These are phyloP conservation scores for Gryon sp. DNA, from an alignment of 1,140 invertebrate species.

Conservation along the genomic window DNA sequence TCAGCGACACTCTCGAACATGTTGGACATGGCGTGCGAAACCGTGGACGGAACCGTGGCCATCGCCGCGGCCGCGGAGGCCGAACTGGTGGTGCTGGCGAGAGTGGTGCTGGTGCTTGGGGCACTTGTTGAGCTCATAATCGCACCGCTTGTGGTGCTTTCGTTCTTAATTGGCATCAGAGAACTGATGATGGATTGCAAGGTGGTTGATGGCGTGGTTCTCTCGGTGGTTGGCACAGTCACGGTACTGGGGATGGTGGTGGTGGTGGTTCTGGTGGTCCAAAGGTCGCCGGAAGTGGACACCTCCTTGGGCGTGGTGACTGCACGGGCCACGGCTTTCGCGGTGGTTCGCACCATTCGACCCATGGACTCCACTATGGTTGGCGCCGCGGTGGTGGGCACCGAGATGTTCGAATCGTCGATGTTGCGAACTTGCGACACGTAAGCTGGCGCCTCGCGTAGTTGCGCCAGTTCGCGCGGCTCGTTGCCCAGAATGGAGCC, in stretches of 20 bases:
- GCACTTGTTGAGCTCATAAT: no score
- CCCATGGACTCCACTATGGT: constrained; percentile 70
- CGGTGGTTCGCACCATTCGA: constrained; percentile 73
- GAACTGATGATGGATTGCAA: constrained; percentile 13
- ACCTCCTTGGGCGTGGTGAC: constrained; percentile 66
- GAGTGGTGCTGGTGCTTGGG: constrained; percentile 44
- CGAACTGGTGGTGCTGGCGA: constrained; percentile 69
- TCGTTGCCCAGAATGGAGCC: constrained; percentile 83
- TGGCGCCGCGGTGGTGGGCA: constrained; percentile 63
- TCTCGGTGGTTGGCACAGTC: constrained; percentile 40
- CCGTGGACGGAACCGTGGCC: constrained; percentile 75
- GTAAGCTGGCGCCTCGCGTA: constrained; percentile 67
- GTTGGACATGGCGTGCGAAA: constrained; percentile 72
- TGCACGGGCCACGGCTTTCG: constrained; percentile 72
- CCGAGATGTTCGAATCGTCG: constrained; percentile 53
- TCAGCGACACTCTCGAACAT: constrained; percentile 65
- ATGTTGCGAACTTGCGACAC: constrained; percentile 47
- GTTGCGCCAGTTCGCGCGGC: constrained; percentile 73
- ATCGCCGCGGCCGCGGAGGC: constrained; percentile 75
- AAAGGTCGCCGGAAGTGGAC: constrained; percentile 66
- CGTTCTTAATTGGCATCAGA: constrained; percentile 27
- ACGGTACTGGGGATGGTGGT: constrained; percentile 49
- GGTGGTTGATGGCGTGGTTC: constrained; percentile 21
- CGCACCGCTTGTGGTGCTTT: constrained; percentile 57
- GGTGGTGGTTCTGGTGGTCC: constrained; percentile 57